phyloP scores from a whole-genome alignment of 2,113 vertebrate species.

The Maccullochella peelii region DNA sequence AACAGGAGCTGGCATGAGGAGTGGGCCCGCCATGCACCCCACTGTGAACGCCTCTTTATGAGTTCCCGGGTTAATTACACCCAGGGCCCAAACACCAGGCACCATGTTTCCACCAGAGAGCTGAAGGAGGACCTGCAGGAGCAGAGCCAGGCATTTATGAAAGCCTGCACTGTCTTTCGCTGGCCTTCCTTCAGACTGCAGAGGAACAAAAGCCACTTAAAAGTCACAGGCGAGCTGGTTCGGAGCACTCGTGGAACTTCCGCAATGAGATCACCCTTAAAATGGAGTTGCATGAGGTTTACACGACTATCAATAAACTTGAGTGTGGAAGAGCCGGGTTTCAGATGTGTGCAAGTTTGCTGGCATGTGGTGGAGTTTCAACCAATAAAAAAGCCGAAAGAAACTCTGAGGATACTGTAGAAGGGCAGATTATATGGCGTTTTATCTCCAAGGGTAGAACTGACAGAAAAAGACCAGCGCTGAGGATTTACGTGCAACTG shows the following conservation, averaged over 20 bases:
- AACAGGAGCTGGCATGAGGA: slow-evolving; percentile 71
- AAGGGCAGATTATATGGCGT: slow-evolving; percentile 66
- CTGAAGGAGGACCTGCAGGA: slow-evolving; percentile 64
- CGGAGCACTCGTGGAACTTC: slow-evolving; percentile 52
- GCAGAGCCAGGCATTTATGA: slow-evolving; percentile 56
- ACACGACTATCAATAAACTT: slow-evolving; percentile 53
- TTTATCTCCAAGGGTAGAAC: slow-evolving; percentile 57
- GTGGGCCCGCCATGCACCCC: slow-evolving; percentile 41
- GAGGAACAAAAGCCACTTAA: slow-evolving; percentile 71
- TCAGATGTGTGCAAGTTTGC: slow-evolving; percentile 54
- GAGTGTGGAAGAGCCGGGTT: slow-evolving; percentile 23
- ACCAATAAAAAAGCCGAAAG: slow-evolving; percentile 10
- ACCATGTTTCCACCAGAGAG: slow-evolving; percentile 58
- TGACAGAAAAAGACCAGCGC: slow-evolving; percentile 56
- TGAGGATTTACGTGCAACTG: slow-evolving; percentile 46
- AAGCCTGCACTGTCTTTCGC: slow-evolving; percentile 60
- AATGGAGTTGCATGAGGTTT: slow-evolving; percentile 52
- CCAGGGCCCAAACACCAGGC: slow-evolving; percentile 53
- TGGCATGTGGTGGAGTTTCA: slow-evolving; percentile 28
- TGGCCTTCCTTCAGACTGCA: slow-evolving; percentile 35
- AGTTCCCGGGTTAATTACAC: slow-evolving; percentile 72
- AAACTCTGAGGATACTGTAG: slow-evolving; percentile 26
- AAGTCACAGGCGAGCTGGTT: slow-evolving; percentile 50
- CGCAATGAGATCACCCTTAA: slow-evolving; percentile 60
- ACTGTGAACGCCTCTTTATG: slow-evolving; percentile 69